A percentile compares a stretch with the other conserved stretches of the same genome.
These are phyloP conservation scores for Asobara japonica DNA, from an alignment of 1,140 invertebrate species.

Conservation along the genomic window DNA sequence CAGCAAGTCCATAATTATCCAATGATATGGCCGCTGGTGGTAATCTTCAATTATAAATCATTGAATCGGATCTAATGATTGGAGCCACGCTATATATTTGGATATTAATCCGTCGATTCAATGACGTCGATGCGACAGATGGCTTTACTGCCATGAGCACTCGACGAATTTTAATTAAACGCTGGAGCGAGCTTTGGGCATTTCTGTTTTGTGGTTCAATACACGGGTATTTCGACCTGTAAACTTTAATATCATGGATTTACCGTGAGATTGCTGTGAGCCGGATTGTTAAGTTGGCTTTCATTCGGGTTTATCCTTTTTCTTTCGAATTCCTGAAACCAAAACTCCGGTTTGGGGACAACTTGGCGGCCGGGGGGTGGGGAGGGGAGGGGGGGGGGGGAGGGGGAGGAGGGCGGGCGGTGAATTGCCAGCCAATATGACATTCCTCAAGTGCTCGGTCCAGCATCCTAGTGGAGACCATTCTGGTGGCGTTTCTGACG, in stretches of 20 bases:
- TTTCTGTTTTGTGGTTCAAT: background rate
- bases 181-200: background rate
- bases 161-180: background rate
- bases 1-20: background rate
- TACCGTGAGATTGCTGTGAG: background rate
- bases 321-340: background rate
- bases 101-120: background rate
- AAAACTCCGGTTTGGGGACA: too few relatives aligned
- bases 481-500: background rate
- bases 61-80: background rate
- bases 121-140: background rate
- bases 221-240: background rate
- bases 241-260: background rate
- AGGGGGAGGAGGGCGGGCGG: too few relatives aligned
- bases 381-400: too few relatives aligned
- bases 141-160: background rate
- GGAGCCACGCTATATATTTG: background rate
- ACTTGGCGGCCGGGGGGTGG: too few relatives aligned
- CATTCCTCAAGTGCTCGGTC: conserved; percentile 34
- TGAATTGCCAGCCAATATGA: conserved; percentile 22
- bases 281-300: background rate
- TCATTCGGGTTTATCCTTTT: background rate
- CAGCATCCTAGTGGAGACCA: background rate
- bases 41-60: conserved; percentile 1
- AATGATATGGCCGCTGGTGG: background rate